Evolutionary conservation across 2,113 vertebrate species (phyloP), one percentile per base, ranked within the genome.

Genomic region (Nanorana parkeri): DNA sequence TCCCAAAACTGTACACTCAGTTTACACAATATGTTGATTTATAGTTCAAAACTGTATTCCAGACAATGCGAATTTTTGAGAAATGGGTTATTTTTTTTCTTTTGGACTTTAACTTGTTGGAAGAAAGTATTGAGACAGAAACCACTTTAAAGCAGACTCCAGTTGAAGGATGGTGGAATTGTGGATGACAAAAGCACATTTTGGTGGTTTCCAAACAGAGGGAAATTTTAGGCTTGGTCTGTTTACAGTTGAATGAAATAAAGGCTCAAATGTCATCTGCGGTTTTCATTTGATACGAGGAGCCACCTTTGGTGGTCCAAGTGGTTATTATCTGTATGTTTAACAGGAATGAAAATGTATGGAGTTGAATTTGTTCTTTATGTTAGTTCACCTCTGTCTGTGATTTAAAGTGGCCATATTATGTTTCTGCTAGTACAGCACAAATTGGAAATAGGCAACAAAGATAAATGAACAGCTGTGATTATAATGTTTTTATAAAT

Each of bases 181-280:
- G 17, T 8, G 56, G 68, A 55, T 72, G 28, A 56, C 51, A 72
- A 72, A 29, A 72, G 54, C 68, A 71, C 47, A 8, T 55, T 72
- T 72, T 29, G 17, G 51, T 56, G 69, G 47, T 72, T 72, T 72
- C 24, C 55, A 6, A 16, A 55, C 24, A 28, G 29, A 29, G 28
- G 28, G 23, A 55, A 72, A 72, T 72, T 51, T 72, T 72, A 20
- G 51, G 69, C n/a, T 54, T 72, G 11, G 24, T 55, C 69, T 72
- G 8, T 72, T 56, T 26, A 28, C 28, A 72, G 69, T 51, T 26
- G 51, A 72, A 72, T 20, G 69, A 72, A 72, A 72, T 72, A 72
- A 72, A 56, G 19, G 69, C 51, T 56, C 24, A 55, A 26, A 71
- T 55, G 20, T 17, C 51, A 56, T 28, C 17, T 71, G 51, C 17